Conservation (phyloP, 2,113 vertebrate species). For the Aix galericulata region DNA sequence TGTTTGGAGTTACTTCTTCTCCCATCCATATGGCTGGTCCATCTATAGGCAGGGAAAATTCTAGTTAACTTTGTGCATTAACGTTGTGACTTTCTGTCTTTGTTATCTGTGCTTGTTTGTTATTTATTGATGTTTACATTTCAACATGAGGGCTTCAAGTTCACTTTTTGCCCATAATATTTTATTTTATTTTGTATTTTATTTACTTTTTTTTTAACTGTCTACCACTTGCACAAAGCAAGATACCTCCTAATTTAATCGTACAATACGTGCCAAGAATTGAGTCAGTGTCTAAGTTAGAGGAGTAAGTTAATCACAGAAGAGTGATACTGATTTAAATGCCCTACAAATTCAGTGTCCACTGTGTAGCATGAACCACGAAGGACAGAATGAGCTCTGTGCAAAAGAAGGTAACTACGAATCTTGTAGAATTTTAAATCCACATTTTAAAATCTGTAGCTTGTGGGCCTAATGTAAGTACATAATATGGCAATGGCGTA, state of each 20-base stretch:
- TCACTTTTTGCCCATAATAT: not conserved
- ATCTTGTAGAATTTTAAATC: not conserved
- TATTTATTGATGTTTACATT: not conserved
- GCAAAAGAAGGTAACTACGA: not conserved
- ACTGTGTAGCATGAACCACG: not conserved
- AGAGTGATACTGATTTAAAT: not conserved
- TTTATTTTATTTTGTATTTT: not conserved
- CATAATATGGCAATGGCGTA: not conserved
- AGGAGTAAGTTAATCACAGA: not conserved
- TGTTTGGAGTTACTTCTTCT: not conserved
- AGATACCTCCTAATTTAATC: not conserved
- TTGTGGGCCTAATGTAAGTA: not conserved
- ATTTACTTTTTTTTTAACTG: not conserved
- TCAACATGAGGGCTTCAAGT: not conserved
- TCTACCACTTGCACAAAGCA: not conserved
- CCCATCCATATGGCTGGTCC: rapidly evolving
- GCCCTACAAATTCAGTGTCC: not conserved
- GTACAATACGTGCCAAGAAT: no score
- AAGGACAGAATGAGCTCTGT: not conserved
- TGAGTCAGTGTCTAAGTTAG: not conserved
- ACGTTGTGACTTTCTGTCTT: not conserved
- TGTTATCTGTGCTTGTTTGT: not conserved
- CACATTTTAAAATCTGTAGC: not conserved
- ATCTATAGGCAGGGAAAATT: not conserved
- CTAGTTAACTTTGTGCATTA: not conserved